A percentile compares a stretch with the other conserved stretches of the same genome.
Evolutionary conservation across 2,888 invertebrate genomes (phyloP).

Genomic region (Nemurella pictetii): DNA sequence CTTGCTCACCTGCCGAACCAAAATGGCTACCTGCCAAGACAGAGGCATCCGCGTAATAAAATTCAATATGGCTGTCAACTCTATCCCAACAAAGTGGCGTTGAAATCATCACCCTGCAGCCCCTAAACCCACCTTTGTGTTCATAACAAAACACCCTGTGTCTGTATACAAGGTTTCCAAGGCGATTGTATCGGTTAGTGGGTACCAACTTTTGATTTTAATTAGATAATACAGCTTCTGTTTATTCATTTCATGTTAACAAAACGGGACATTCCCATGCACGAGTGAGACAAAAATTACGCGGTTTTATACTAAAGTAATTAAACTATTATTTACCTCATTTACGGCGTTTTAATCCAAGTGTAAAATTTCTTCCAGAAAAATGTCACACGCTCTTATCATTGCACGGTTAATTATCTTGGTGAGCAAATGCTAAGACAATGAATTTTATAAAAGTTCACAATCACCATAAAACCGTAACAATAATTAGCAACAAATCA

Average conservation of each 20-base stretch:
- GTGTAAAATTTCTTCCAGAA: not conserved
- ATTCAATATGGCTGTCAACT: conserved; percentile 38
- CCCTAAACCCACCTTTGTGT: not conserved
- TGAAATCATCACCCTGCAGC: not conserved
- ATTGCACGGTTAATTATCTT: not conserved
- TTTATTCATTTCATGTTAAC: not conserved
- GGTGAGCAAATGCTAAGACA: not conserved
- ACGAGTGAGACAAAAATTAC: not conserved
- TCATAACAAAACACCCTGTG: no score
- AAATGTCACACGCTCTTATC: not conserved
- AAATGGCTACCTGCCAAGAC: conserved; percentile 39
- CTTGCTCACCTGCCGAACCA: conserved; percentile 36
- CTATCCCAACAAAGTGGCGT: not conserved
- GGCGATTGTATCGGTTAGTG: not conserved
- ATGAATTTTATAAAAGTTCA: not conserved
- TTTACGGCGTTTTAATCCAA: not conserved
- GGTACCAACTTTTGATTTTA: not conserved
- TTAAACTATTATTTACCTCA: not conserved
- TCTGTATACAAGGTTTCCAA: not conserved
- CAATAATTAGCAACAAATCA: not conserved
- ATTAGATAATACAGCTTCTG: not conserved
- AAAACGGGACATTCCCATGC: not conserved
- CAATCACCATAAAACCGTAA: not conserved
- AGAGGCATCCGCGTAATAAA: conserved; percentile 32
- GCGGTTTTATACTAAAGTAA: not conserved